These are phyloP conservation scores for Coelopa frigida DNA, from an alignment of 1,140 invertebrate genomes.

Conservation along the genomic window DNA sequence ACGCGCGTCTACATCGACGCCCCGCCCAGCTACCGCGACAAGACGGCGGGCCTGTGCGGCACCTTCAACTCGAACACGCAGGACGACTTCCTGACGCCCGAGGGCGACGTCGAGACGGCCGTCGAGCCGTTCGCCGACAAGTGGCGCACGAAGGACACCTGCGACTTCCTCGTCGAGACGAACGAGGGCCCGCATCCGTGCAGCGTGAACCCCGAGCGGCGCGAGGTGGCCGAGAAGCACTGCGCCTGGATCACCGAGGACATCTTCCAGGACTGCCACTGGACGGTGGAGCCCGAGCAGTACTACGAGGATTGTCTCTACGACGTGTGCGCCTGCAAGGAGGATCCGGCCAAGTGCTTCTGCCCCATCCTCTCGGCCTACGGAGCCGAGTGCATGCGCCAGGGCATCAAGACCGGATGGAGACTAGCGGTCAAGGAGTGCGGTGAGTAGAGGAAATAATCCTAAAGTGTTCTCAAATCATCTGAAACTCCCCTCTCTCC, in stretches of 20 bases:
- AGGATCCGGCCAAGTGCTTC: slow-evolving; percentile 58
- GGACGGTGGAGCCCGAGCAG: slow-evolving; percentile 66
- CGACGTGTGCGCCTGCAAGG: slow-evolving; percentile 77
- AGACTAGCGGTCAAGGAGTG: slow-evolving; percentile 69
- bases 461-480: background rate
- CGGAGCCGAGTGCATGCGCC: slow-evolving; percentile 66
- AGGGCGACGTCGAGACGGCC: slow-evolving; percentile 72
- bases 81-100: slow-evolving; percentile 81
- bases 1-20: slow-evolving; percentile 75
- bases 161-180: slow-evolving; percentile 52
- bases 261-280: slow-evolving; percentile 73
- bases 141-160: slow-evolving; percentile 75
- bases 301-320: slow-evolving; percentile 77
- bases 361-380: slow-evolving; percentile 76
- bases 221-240: slow-evolving; percentile 57
- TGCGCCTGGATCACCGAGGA: slow-evolving; percentile 62
- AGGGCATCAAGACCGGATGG: slow-evolving; percentile 68
- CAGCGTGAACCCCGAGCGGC: slow-evolving; percentile 61
- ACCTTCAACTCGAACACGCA: slow-evolving; percentile 80
- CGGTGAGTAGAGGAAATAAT: slow-evolving; percentile 44
- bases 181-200: slow-evolving; percentile 59
- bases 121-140: slow-evolving; percentile 75
- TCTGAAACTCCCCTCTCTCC: slow-evolving; percentile 1
- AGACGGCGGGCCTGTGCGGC: slow-evolving; percentile 75
- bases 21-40: slow-evolving; percentile 60